Evolutionary conservation across 2,113 vertebrate genomes (phyloP).

Genomic region (Kobus ellipsiprymnus): DNA sequence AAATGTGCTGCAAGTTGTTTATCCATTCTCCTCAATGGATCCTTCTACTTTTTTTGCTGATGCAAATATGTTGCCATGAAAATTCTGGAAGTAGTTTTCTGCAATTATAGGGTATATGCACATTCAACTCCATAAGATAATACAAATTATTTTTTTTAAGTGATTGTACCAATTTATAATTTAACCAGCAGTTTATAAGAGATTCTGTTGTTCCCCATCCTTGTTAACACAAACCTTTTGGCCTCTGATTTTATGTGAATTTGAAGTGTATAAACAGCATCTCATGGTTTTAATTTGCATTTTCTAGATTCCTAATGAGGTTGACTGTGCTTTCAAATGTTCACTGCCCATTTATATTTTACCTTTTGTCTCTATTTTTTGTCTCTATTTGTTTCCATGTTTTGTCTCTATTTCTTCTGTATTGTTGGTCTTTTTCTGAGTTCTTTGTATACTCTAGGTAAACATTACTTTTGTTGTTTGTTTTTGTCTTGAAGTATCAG

Average conservation of each 20-base stretch:
- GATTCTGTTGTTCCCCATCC: not conserved
- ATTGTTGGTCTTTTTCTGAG: not conserved
- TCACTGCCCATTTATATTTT: not conserved
- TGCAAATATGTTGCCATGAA: not conserved
- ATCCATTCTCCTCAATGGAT: not conserved
- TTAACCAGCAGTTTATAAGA: not conserved
- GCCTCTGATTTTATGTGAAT: not conserved
- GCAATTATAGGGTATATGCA: not conserved
- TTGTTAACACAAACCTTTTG: not conserved
- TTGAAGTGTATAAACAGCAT: not conserved
- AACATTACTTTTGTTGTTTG: not conserved
- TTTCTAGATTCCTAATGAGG: not conserved
- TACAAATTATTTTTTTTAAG: not conserved
- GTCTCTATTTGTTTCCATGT: too few relatives aligned
- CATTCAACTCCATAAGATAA: not conserved
- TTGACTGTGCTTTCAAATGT: not conserved
- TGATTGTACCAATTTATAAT: not conserved
- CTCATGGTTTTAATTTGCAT: not conserved
- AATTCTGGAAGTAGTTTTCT: not conserved
- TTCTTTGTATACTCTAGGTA: not conserved
- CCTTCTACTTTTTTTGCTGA: not conserved
- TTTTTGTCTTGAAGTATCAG: not conserved
- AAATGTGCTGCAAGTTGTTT: not conserved
- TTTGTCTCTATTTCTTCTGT: not conserved
- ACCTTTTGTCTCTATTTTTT: not conserved